Evolutionary conservation across 1,140 invertebrate species (phyloP).

Genomic region (Bombus impatiens): DNA sequence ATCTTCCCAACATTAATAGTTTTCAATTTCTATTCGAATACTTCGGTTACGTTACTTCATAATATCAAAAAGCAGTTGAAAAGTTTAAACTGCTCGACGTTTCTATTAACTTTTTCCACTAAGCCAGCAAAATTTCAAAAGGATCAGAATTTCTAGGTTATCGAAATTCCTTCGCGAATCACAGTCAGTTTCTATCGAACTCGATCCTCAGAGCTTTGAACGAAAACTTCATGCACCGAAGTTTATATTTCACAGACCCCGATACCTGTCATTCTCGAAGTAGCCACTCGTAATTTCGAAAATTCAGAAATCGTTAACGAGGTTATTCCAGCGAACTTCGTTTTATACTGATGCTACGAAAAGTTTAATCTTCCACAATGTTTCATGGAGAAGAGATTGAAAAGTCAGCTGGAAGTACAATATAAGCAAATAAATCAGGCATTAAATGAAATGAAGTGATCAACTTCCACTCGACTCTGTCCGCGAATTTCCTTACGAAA

Average conservation of each 20-base stretch:
- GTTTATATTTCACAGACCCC: no score
- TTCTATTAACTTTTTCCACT: neutral
- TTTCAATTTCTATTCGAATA: neutral
- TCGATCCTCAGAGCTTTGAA: neutral
- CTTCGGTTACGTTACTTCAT: neutral
- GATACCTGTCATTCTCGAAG: neutral
- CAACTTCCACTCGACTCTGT: neutral
- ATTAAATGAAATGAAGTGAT: conserved; percentile 18
- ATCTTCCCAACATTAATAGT: neutral
- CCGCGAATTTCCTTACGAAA: neutral
- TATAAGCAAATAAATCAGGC: neutral
- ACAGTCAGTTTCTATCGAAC: neutral
- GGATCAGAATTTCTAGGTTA: neutral
- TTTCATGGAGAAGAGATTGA: neutral
- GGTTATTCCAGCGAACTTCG: neutral
- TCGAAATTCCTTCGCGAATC: neutral
- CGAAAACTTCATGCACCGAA: neutral
- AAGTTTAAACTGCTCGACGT: neutral
- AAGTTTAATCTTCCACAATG: neutral
- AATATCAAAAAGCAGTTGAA: neutral
- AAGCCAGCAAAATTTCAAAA: neutral
- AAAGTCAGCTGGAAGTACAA: no score
- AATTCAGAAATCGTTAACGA: neutral
- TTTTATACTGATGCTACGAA: neutral
- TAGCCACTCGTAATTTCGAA: neutral